Conservation (phyloP, 2,113 vertebrate species). For the Cinclus cinclus region DNA sequence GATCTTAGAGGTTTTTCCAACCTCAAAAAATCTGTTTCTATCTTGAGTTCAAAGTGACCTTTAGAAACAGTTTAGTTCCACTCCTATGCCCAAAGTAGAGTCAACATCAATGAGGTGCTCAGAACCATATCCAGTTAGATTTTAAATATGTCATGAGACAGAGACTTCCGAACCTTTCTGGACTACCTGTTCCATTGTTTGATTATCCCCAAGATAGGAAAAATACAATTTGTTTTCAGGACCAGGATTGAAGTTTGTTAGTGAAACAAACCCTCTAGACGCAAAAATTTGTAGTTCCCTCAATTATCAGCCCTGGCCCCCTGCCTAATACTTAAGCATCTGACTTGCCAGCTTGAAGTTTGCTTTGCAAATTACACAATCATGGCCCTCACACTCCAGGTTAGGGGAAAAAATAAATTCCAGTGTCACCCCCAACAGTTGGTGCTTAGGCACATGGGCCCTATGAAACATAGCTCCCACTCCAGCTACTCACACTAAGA, state of each 20-base stretch:
- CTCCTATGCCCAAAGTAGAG: background rate
- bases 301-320: background rate
- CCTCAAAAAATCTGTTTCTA: background rate
- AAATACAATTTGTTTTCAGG: background rate
- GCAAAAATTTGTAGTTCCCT: background rate
- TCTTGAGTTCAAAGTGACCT: background rate
- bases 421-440: background rate
- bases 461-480: background rate
- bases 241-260: background rate
- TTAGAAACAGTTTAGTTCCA: background rate
- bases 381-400: background rate
- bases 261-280: background rate
- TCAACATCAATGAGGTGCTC: background rate
- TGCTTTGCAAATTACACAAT: background rate
- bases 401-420: background rate
- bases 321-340: background rate
- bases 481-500: background rate
- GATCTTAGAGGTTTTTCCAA: background rate
- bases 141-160: background rate
- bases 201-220: background rate
- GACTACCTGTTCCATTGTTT: background rate
- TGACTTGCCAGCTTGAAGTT: background rate
- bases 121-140: background rate
- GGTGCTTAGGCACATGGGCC: background rate
- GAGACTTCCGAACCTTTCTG: background rate